phyloP scores from a whole-genome alignment of 2,113 vertebrate species.

The Thymallus thymallus region DNA sequence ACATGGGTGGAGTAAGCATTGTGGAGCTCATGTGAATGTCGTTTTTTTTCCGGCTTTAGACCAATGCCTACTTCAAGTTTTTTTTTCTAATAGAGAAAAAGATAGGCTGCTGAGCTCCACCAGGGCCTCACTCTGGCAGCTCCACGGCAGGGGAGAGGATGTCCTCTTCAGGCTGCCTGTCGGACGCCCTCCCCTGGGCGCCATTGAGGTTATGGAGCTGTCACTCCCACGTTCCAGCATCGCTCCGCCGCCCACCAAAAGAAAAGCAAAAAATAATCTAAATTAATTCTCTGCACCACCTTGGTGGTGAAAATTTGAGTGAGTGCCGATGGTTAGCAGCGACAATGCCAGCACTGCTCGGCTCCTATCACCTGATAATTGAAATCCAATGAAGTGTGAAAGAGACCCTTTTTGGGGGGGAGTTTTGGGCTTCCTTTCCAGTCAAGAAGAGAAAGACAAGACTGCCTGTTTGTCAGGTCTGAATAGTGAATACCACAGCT shows the following conservation, averaged over 20 bases:
- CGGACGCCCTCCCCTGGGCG: background rate
- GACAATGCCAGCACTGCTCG: constrained; percentile 26
- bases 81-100: no score
- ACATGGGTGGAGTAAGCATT: no score
- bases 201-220: constrained; percentile 18
- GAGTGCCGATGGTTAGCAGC: constrained; percentile 42
- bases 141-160: background rate
- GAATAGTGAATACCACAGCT: no score
- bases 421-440: background rate
- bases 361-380: constrained; percentile 48
- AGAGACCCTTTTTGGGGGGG: constrained; percentile 22
- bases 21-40: no score
- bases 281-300: constrained; percentile 43
- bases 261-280: constrained; percentile 13
- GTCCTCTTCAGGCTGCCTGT: constrained; percentile 2
- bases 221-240: background rate
- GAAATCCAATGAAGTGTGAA: constrained; percentile 63
- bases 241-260: no score
- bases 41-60: no score
- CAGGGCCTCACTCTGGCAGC: no score
- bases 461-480: no score
- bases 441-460: background rate
- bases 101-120: no score
- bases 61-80: no score
- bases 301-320: constrained; percentile 40